Conservation (phyloP, 1,140 invertebrate genomes). For the Zaprionus davidi region DNA sequence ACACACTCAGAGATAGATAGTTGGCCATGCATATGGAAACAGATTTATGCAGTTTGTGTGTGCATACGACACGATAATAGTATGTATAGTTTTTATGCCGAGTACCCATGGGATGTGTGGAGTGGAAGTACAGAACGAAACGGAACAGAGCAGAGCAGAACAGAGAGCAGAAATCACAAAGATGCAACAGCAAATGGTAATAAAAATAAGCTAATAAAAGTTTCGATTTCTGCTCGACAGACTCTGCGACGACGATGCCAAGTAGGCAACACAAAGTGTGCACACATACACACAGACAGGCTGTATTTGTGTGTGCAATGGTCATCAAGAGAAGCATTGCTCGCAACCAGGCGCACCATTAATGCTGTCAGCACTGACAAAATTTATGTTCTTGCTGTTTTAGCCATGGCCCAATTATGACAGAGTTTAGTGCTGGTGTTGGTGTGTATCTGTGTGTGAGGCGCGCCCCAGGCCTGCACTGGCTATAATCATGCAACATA, state of each 20-base stretch:
- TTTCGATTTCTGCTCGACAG: constrained; percentile 30
- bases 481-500: constrained; percentile 25
- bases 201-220: constrained; percentile 33
- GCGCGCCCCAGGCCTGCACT: background rate
- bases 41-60: constrained; percentile 4
- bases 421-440: constrained; percentile 9
- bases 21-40: background rate
- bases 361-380: constrained; percentile 44
- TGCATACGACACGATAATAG: constrained; percentile 1
- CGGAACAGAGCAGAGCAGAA: background rate
- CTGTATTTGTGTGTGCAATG: constrained; percentile 8
- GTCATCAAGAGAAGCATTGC: constrained; percentile 28
- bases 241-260: constrained; percentile 25
- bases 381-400: constrained; percentile 61
- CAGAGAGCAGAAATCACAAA: background rate
- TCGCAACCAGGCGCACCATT: constrained; percentile 42
- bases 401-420: constrained; percentile 58
- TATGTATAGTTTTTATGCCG: constrained; percentile 5
- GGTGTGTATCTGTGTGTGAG: background rate
- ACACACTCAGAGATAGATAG: background rate
- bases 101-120: background rate
- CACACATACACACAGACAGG: background rate
- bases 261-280: constrained; percentile 48
- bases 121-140: background rate
- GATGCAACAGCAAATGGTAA: constrained; percentile 10